These are phyloP conservation scores for Plusia festucae DNA, from an alignment of 2,888 invertebrate genomes.

Conservation along the genomic window DNA sequence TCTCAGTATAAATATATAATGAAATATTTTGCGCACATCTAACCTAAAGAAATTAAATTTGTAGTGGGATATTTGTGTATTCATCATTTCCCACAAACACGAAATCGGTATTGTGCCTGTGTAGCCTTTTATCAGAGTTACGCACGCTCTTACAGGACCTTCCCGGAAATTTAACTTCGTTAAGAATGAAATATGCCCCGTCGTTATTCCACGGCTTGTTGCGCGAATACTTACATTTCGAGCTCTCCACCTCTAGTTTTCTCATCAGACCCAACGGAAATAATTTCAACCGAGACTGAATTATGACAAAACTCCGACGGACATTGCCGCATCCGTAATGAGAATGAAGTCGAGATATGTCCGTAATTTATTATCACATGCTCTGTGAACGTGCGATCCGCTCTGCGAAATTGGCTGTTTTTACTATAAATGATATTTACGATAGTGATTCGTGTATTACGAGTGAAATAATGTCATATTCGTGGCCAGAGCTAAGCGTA, in stretches of 20 bases:
- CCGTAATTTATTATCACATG: constrained; percentile 86
- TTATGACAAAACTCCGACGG: constrained; percentile 89
- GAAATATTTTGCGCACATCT: constrained; percentile 15
- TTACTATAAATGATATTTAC: constrained; percentile 64
- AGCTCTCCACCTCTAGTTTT: constrained; percentile 88
- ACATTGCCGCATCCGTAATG: constrained; percentile 89
- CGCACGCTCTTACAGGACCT: constrained; percentile 86
- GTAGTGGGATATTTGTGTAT: constrained; percentile 53
- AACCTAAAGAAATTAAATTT: constrained; percentile 37
- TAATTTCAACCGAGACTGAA: constrained; percentile 89
- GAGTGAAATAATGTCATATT: constrained; percentile 55
- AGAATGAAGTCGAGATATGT: constrained; percentile 88
- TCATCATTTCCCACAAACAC: constrained; percentile 68
- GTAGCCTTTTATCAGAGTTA: constrained; percentile 87
- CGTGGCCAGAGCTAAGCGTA: constrained; percentile 60
- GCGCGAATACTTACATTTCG: constrained; percentile 87
- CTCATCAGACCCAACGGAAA: constrained; percentile 88
- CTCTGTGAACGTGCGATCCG: constrained; percentile 69
- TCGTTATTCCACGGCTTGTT: constrained; percentile 88
- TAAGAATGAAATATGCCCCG: constrained; percentile 89
- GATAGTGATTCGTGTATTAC: constrained; percentile 48
- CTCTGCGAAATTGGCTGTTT: constrained; percentile 74
- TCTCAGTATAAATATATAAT: constrained; percentile 21
- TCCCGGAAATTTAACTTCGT: constrained; percentile 89
- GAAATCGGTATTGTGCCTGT: constrained; percentile 75